Evolutionary conservation across 2,113 vertebrate genomes (phyloP), one percentile per base, ranked within the genome.

Genomic region (Poeciliopsis occidentalis): DNA sequence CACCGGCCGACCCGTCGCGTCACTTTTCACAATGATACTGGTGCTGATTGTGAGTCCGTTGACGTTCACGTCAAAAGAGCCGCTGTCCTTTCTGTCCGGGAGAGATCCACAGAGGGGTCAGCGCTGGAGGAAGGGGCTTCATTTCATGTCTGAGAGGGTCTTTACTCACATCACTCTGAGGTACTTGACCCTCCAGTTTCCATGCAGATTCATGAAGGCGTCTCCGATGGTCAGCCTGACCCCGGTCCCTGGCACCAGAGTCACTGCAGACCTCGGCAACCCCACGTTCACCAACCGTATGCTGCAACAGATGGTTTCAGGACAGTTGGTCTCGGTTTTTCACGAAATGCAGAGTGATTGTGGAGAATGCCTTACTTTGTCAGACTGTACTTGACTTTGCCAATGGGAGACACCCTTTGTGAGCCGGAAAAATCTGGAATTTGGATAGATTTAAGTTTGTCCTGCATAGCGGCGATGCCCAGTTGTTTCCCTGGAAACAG

Each of bases 111-210:
- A 73, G 1, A 29, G 4, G 29, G 60, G 41, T 73, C 34, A 34
- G 8, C 13, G 26, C 12, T 62, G 30, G 15, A 26, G 66, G 15
- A 68, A 41, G 19, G 47, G 47, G 26, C 31, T 26, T 12, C 54
- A 44, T 47, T 62, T 6, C 8, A 19, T 2, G 2, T 6, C 1
- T 1, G 0, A n/a, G 17, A n/a, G 63, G 0, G 26, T 61, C 0
- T 11, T 31, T 10, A 85, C 94, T 88, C 80, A 95, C 95, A 95
- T 81, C 61, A 93, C 24, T 44, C 37, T 13, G 2, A 91, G 67
- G 78, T 92, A 94, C 77, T 85, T 92, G 71, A 95, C 91, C 81
- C 75, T 92, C 95, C 94, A 95, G 71, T 93, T 87, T 64, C 94
- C 94, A 7, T 65, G 76, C 60, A 95, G 76, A n/a, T 54, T 87